Base-by-base conservation (phyloP, 1,140 invertebrate species). In the Pachyrhynchus sulphureomaculatus region DNA sequence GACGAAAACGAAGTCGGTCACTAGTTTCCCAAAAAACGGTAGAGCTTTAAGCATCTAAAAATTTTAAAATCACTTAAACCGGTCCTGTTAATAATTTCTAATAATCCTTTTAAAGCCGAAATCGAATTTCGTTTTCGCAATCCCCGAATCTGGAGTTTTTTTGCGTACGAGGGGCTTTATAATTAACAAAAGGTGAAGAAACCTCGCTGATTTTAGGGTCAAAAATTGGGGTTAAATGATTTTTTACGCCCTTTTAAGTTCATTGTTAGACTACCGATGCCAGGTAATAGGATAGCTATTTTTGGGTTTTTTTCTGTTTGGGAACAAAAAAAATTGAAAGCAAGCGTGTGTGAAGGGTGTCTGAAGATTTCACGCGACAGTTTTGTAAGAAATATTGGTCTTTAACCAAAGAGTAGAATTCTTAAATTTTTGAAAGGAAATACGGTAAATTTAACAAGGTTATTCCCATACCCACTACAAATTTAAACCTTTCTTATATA, bases 181-280 rank as follows among this genome's bases (percentile, higher is more conserved):
- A 44, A 21, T 17, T 4, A 9, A 59, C 45, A 59, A 59, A 51
- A 51, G 47, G 36, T 51, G 56, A 59, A 59, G 56, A 59, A 45
- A 51, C 51, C 36, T 59, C 47, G 47, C 42, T 24, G 44, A 47
- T 48, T 56, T 37, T 15, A 59, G 56, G 56, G 56, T 59, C 56
- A 59, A 34, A 58, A 59, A 59, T 59, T 59, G 56, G 56, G 56
- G 56, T 59, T 59, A 59, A 59, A 51, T 45, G 56, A 34, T 59
- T 59, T 42, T 13, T 59, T 59, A 45, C 56, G 56, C 36, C 23
- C 56, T 42, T 37, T 59, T 59, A 17, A 49, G 39, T 36, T 45
- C 26, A 41, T 59, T 59, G 56, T 59, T 13, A 10, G 23, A 29
- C 13, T 32, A 12, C 53, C 56, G 12, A 21, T 32, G 21, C 33